phyloP scores from a whole-genome alignment of 2,113 vertebrate genomes.

The Cheirogaleus medius region DNA sequence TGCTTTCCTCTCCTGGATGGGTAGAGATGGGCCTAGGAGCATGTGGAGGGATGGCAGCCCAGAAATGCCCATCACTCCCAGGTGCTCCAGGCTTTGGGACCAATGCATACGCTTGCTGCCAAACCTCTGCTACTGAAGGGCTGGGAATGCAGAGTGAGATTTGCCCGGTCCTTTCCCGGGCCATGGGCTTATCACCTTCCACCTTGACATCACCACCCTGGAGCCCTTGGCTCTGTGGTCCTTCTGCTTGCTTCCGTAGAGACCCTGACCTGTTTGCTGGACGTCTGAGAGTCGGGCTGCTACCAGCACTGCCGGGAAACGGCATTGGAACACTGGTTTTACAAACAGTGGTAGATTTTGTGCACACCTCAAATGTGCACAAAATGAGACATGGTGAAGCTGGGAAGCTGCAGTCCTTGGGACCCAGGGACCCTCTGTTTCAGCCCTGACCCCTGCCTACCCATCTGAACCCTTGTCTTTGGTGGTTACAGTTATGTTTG shows the following conservation, averaged over 20 bases:
- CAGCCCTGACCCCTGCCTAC: not conserved
- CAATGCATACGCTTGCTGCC: not conserved
- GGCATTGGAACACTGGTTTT: not conserved
- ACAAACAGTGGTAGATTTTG: not conserved
- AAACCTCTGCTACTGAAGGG: not conserved
- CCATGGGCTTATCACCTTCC: not conserved
- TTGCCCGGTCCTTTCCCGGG: not conserved
- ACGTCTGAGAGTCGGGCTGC: not conserved
- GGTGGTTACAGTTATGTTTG: not conserved
- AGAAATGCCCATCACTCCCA: not conserved
- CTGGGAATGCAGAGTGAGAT: not conserved
- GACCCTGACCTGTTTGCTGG: not conserved
- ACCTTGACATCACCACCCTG: not conserved
- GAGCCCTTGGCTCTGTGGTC: not conserved
- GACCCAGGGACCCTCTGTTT: not conserved
- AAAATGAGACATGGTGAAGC: not conserved
- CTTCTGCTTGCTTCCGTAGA: not conserved
- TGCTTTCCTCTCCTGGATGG: not conserved
- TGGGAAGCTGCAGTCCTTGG: not conserved
- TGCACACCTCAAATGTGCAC: not conserved
- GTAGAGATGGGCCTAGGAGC: not conserved
- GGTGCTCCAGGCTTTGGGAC: not conserved
- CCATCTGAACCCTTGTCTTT: not conserved
- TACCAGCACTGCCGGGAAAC: not conserved
- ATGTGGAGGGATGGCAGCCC: rapidly evolving